A percentile compares a stretch with the other conserved stretches of the same genome.
phyloP scores from a whole-genome alignment of 2,888 invertebrate genomes.

The Boloria selene region DNA sequence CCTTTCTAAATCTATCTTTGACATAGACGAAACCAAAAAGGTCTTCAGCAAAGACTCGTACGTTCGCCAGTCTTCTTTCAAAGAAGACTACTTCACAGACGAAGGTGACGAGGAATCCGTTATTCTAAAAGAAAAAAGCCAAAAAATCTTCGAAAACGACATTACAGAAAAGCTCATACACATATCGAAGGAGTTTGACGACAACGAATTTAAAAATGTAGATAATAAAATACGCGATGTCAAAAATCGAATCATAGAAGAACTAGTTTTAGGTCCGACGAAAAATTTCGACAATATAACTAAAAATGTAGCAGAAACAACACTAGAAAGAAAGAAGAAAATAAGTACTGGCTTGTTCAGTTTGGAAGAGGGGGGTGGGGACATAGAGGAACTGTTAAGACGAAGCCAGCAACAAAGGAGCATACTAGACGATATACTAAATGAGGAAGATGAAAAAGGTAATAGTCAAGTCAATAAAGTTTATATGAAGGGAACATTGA shows the following conservation, averaged over 20 bases:
- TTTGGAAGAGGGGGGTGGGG: conserved; percentile 81
- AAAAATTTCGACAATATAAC: conserved; percentile 66
- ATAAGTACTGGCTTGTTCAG: conserved; percentile 56
- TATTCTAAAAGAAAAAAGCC: conserved; percentile 67
- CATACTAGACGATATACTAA: conserved; percentile 86
- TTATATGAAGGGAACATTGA: conserved; percentile 54
- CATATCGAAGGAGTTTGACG: conserved; percentile 74
- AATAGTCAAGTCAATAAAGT: conserved; percentile 67
- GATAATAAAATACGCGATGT: conserved; percentile 65
- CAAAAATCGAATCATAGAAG: conserved; percentile 72
- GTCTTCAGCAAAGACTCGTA: conserved; percentile 77
- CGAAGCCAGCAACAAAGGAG: conserved; percentile 87
- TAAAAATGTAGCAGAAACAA: conserved; percentile 67
- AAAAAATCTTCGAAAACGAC: conserved; percentile 75
- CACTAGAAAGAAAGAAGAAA: conserved; percentile 65
- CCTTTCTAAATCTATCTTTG: conserved; percentile 77
- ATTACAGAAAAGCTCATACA: conserved; percentile 75
- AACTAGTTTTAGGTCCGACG: conserved; percentile 66
- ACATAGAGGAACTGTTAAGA: conserved; percentile 84
- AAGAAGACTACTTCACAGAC: conserved; percentile 71
- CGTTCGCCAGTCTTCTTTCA: conserved; percentile 73
- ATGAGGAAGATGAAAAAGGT: conserved; percentile 83
- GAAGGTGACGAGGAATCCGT: conserved; percentile 72
- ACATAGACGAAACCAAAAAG: conserved; percentile 77
- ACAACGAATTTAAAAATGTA: conserved; percentile 61